Evolutionary conservation across 2,797 vertebrate species (phyloP), one percentile per base, ranked within the genome.

Genomic region (Peromyscus attwateri): DNA sequence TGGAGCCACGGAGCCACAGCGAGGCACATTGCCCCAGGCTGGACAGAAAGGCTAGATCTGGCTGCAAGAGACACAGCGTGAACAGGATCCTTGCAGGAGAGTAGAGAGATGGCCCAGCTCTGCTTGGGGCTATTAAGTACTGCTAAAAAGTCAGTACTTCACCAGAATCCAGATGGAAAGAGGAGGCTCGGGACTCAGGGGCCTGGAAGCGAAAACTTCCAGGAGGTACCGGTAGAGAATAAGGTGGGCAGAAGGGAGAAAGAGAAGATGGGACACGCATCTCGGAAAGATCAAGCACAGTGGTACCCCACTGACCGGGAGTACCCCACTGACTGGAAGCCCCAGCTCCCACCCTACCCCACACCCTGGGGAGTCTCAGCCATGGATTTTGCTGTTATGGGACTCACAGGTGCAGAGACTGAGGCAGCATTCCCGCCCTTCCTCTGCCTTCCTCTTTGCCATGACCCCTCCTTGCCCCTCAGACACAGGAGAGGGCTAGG

Each of bases 281-380:
- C 10, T 7, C 27, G 84, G 70, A 60, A 70, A 75, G 4, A 40
- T 6, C 0, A 5, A 19, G 40, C 29, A 6, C 0, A 49, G 55
- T 55, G n/a, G 52, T 52, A 52, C 52, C 13, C 52, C 13, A 52
- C 49, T 62, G 21, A 25, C 60, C 23, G 23, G n/a, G 81, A 55
- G 6, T 0, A 66, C 60, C 21, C 23, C 37, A 25, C 37, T 2
- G 11, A 25, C 71, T 11, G 25, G n/a, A 25, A 17, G 46, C 23
- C 3, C 83, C 17, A 70, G 64, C n/a, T 29, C 40, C 70, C 2
- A 14, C 19, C 4, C 5, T 0, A 1, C 3, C 29, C 66, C 23
- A 2, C 17, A 43, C 23, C 6, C 62, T 31, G 27, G 81, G 7
- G 21, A 68, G 66, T 68, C 88, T 57, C 57, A 62, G 66, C 55